Base-by-base conservation (phyloP, 2,797 vertebrate species). In the Melanogrammus aeglefinus region DNA sequence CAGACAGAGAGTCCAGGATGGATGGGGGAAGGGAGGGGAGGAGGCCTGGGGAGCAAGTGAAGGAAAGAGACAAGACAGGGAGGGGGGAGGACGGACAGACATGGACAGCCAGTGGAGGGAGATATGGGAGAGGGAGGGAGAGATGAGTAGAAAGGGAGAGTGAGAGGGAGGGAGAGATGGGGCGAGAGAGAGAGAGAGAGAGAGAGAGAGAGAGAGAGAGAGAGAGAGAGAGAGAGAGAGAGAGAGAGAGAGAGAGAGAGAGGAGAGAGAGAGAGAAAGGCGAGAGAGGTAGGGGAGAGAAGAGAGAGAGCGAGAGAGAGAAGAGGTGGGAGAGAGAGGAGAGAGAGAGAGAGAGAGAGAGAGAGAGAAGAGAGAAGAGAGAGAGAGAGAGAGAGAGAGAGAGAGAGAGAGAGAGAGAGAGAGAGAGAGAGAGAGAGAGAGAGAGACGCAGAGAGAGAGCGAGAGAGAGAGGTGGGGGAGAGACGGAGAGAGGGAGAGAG, bases 141-240 rank as follows among this genome's bases (percentile, higher is more conserved):
- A 29, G 18, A 44, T 73, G 14, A 57, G 79, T 12, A 73, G 24
- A 76, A 81, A 88, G 93, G 93, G 85, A 79, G 75, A 81, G 77
- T 84, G 77, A 78, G 82, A 85, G 81, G 83, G 82, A 87, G 77
- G 76, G 82, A 87, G 36, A 78, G 87, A 86, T 35, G 69, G n/a
- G 36, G 57, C n/a, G 27, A 21, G 73, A 2, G 27, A 82, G 74
- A 79, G 76, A 79, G 76, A 73, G 18, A 8, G 16, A 10, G 18
- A 41, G 72, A 41, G 35, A 39, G 44, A 33, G 74, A 21, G 29
- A 2, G 16, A 33, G 70, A 77, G 9, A 29, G 93, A 93, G 85
- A 73, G 24, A 76, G 80, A 88, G 93, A 93, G 85, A 79, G 75
- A 82, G 77, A 84, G 77, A 78, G 82, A 85, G 81, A 83, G 82